phyloP scores from a whole-genome alignment of 2,888 invertebrate species.

The Biston stratarius region DNA sequence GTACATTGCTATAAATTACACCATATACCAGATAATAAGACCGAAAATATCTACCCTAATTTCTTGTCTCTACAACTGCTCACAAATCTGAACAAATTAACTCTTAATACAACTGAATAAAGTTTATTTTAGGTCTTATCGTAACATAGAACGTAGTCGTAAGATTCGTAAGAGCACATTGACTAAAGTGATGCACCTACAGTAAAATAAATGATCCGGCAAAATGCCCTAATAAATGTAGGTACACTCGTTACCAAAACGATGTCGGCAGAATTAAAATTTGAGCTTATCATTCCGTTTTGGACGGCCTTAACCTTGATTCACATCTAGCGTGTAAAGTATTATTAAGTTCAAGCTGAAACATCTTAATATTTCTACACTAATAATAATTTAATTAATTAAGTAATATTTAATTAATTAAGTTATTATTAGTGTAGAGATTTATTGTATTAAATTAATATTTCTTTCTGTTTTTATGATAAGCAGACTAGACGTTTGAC shows the following conservation, averaged over 20 bases:
- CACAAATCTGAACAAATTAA: background rate
- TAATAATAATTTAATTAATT: too few relatives aligned
- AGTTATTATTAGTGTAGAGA: too few relatives aligned
- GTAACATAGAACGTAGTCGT: slow-evolving; percentile 12
- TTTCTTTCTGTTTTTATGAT: too few relatives aligned
- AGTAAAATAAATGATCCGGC: slow-evolving; percentile 18
- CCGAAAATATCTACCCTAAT: slow-evolving; percentile 1
- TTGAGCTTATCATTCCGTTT: slow-evolving; percentile 14
- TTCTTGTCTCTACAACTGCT: background rate
- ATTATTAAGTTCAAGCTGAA: too few relatives aligned
- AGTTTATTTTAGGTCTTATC: slow-evolving; percentile 1
- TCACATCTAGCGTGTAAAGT: background rate
- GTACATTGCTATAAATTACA: background rate
- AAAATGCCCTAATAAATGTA: slow-evolving; percentile 20
- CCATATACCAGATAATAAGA: too few relatives aligned
- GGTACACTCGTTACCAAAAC: slow-evolving; percentile 19
- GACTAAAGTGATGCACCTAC: slow-evolving; percentile 9
- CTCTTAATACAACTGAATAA: background rate
- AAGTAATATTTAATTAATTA: too few relatives aligned
- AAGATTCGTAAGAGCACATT: slow-evolving; percentile 5
- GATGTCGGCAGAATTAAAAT: slow-evolving; percentile 16
- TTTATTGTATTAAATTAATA: too few relatives aligned
- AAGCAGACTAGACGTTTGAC: too few relatives aligned
- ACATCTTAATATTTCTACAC: too few relatives aligned
- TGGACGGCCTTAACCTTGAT: slow-evolving; percentile 2